phyloP scores from a whole-genome alignment of 1,140 invertebrate species.

The Saccostrea cuccullata region DNA sequence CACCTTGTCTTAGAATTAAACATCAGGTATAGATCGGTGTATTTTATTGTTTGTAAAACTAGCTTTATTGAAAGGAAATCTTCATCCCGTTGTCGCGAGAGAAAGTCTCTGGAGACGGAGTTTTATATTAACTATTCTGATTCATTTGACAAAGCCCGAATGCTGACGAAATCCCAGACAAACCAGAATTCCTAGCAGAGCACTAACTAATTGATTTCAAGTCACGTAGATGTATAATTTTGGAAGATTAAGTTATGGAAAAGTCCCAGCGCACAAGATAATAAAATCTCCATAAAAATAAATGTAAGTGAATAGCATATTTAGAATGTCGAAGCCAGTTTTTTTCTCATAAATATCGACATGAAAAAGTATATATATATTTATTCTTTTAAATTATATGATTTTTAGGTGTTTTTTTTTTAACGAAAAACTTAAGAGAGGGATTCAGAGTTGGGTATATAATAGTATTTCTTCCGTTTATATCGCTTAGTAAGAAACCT shows the following conservation, averaged over 20 bases:
- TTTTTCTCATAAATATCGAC: too few relatives aligned
- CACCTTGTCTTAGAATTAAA: constrained; percentile 15
- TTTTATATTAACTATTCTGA: neutral
- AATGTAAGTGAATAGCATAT: neutral
- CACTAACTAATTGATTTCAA: neutral
- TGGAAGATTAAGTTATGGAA: neutral
- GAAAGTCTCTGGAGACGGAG: too few relatives aligned
- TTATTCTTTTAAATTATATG: too few relatives aligned
- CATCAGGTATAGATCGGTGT: neutral
- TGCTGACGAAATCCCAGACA: neutral
- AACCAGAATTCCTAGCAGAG: neutral
- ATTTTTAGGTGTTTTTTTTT: too few relatives aligned
- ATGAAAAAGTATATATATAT: too few relatives aligned
- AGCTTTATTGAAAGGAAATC: neutral
- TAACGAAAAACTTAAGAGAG: too few relatives aligned
- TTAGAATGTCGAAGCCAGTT: too few relatives aligned
- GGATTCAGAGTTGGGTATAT: too few relatives aligned
- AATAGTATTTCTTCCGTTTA: too few relatives aligned
- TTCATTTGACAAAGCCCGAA: constrained; percentile 16
- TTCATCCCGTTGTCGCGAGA: neutral
- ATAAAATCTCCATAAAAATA: neutral
- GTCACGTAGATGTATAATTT: neutral
- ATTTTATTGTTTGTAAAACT: neutral
- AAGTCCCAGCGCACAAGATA: neutral
- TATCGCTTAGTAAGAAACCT: too few relatives aligned